Conservation (phyloP, 2,888 invertebrate species). For the Sesia bembeciformis region DNA sequence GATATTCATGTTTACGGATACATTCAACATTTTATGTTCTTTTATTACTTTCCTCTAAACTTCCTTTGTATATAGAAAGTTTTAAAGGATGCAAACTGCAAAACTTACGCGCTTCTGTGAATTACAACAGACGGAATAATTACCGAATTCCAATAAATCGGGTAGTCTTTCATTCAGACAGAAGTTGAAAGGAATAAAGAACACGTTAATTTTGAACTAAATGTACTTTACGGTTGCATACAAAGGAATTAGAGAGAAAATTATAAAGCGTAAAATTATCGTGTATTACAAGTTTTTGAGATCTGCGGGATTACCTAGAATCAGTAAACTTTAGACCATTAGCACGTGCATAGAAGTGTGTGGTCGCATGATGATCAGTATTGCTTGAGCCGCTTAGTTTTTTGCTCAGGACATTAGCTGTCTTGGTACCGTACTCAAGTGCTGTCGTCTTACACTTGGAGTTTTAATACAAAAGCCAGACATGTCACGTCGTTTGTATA, state of each 20-base stretch:
- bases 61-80: background rate
- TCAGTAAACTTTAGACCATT: too few species aligned
- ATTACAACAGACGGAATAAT: slow-evolving; percentile 29
- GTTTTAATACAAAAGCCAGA: slow-evolving; percentile 59
- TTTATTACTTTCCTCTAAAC: slow-evolving; percentile 3
- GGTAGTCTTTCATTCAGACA: slow-evolving; percentile 25
- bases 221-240: slow-evolving; percentile 10
- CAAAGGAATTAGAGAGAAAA: slow-evolving; percentile 2
- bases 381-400: background rate
- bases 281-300: too few species aligned
- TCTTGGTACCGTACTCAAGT: slow-evolving; percentile 14
- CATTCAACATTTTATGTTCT: slow-evolving; percentile 16
- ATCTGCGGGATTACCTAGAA: too few species aligned
- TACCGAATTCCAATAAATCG: slow-evolving; percentile 29
- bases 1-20: slow-evolving; percentile 27
- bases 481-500: slow-evolving; percentile 58
- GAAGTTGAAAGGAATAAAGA: slow-evolving; percentile 17
- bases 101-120: slow-evolving; percentile 34
- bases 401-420: slow-evolving; percentile 7
- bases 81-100: slow-evolving; percentile 7
- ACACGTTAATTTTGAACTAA: slow-evolving; percentile 26
- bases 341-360: background rate
- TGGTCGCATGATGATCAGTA: background rate
- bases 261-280: too few species aligned
- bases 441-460: slow-evolving; percentile 30